Evolutionary conservation across 2,797 vertebrate species (phyloP), one percentile per base, ranked within the genome.

Genomic region (Catamblyrhynchus diadema): DNA sequence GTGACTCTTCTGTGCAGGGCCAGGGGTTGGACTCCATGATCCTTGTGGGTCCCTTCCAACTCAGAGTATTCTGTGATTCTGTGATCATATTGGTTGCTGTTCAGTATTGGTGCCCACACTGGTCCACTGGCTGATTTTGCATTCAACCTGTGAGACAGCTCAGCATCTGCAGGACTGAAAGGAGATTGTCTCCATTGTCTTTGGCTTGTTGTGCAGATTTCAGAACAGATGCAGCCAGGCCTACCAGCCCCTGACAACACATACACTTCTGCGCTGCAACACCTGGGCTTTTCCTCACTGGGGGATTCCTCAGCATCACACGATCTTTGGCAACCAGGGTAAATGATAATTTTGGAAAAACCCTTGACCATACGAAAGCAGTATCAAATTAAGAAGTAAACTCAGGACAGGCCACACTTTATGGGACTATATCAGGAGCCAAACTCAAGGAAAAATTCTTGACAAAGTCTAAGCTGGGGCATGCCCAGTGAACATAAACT

Each of bases 111-210:
- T 61, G 69, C 14, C n/a, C 33, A 42, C 60, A 32, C 5, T 3
- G 0, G 16, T 32, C 23, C 53, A 56, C 48, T 64, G 57, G 42
- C 13, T 69, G 28, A 57, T 14, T 8, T 44, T 45, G 11, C 30
- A 15, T 54, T 50, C 30, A 11, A 9, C 20, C 33, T 18, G 3
- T 23, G 18, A 81, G 32, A 47, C 37, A 73, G 17, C 12, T 22
- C 60, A 50, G 16, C 9, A 22, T 14, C 8, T 28, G 20, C 56
- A 23, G 20, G 32, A 28, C 17, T n/a, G 37, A 57, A 44, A 73
- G 27, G 37, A 45, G 45, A 23, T 45, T 45, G 45, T 45, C 44
- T 45, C 6, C 2, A 0, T 6, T 5, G 1, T 7, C 13, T 64
- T 74, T 50, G 35, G 16, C 15, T 83, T 67, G 18, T 30, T 80